Evolutionary conservation across 2,113 vertebrate genomes (phyloP), one percentile per base, ranked within the genome.

Genomic region (Callocephalon fimbriatum): DNA sequence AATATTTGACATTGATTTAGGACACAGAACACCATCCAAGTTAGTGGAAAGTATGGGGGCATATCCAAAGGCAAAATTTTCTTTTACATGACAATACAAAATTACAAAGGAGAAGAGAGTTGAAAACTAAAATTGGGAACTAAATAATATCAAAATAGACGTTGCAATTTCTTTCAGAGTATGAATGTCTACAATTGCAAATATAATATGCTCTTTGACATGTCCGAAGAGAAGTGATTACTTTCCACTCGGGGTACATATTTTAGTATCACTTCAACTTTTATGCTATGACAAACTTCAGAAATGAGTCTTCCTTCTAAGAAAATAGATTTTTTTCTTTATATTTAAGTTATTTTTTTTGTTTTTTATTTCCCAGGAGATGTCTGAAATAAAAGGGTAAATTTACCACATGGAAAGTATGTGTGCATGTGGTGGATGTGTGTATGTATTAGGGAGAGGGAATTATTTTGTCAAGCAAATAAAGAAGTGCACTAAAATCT

Each of bases 261-360:
- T 86, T 96, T 84, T 92, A 91, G 61, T 63, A 91, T 95, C 91
- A 91, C 85, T 97, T 97, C 95, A 97, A 97, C 79, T 96, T 96
- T 92, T 93, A 95, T 90, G 62, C 42, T 95, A 83, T 94, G 95
- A 95, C 96, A 96, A 97, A 97, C 71, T 97, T 96, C 85, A 90
- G 89, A 97, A 96, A 97, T 77, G 25, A 97, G 31, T 45, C 31
- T 86, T 91, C 94, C 66, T 58, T 92, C 42, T 72, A 72, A 94
- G 82, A 95, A 93, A 95, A 71, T n/a, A 48, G 6, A 83, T 79
- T 48, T 15, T 61, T 61, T 90, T 72, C 38, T 83, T 90, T 62
- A 47, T 45, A 96, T 14, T 92, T 71, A 88, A 71, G 9, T 32
- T 79, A 40, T 38, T 38, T 73, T 38, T 48, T 86, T 27, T 38